These are phyloP conservation scores for Liposcelis brunnea DNA, from an alignment of 2,888 invertebrate genomes.

Conservation along the genomic window DNA sequence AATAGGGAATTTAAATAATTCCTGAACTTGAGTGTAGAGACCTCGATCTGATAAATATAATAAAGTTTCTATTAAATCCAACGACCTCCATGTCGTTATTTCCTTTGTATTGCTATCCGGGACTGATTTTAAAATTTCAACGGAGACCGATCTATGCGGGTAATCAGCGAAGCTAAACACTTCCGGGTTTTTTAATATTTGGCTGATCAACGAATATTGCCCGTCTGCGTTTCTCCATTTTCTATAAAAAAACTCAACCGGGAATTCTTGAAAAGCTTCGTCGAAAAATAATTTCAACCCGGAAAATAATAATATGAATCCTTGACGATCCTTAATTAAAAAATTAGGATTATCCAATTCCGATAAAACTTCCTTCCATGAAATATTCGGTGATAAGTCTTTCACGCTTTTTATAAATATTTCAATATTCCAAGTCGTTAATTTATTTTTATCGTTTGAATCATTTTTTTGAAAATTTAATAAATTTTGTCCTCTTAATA, in stretches of 20 bases:
- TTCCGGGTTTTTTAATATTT: constrained; percentile 78
- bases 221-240: constrained; percentile 84
- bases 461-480: constrained; percentile 9
- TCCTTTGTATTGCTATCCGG: constrained; percentile 93
- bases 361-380: constrained; percentile 83
- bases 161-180: constrained; percentile 89
- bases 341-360: constrained; percentile 88
- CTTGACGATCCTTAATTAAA: constrained; percentile 68
- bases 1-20: constrained; percentile 79
- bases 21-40: constrained; percentile 63
- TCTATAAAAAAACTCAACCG: constrained; percentile 76
- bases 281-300: constrained; percentile 64
- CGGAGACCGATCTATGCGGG: constrained; percentile 68
- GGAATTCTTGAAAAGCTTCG: constrained; percentile 47
- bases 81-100: constrained; percentile 79
- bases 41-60: constrained; percentile 77
- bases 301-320: constrained; percentile 64
- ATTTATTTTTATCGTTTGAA: constrained; percentile 21
- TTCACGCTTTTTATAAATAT: constrained; percentile 83
- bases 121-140: constrained; percentile 79
- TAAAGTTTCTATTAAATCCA: constrained; percentile 78
- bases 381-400: constrained; percentile 61
- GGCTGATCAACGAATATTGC: constrained; percentile 73
- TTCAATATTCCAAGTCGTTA: constrained; percentile 77
- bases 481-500: neutral